phyloP scores from a whole-genome alignment of 2,113 vertebrate species.

The Hemiscyllium ocellatum region DNA sequence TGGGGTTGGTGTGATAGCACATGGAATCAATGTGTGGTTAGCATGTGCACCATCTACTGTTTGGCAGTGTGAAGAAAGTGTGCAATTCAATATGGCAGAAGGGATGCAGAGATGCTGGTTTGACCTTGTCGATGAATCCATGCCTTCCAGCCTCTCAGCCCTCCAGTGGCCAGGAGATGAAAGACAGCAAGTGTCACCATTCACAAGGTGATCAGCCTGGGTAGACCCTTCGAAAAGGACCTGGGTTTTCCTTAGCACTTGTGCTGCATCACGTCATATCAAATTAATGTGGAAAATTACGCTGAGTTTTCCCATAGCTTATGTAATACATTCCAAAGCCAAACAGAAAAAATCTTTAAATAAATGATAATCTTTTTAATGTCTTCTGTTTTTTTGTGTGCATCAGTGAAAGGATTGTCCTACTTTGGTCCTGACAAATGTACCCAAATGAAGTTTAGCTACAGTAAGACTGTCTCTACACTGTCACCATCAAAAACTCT shows the following conservation, averaged over 20 bases:
- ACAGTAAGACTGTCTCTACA: neutral
- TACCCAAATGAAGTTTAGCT: neutral
- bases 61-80: neutral
- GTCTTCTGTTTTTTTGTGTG: neutral
- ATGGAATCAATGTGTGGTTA: neutral
- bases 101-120: neutral
- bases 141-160: neutral
- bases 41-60: neutral
- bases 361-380: neutral
- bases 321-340: neutral
- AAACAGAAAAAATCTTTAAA: neutral
- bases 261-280: neutral
- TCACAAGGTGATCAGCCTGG: no score
- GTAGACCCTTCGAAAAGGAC: neutral
- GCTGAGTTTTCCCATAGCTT: neutral
- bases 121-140: neutral
- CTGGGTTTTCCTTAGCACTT: no score
- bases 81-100: neutral
- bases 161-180: neutral
- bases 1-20: neutral
- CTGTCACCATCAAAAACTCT: no score
- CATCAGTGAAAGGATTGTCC: neutral
- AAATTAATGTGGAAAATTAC: neutral
- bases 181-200: neutral
- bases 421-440: neutral